A percentile compares a stretch with the other conserved stretches of the same genome.
Evolutionary conservation across 2,888 invertebrate species (phyloP).

Genomic region (Aphrophora alni): DNA sequence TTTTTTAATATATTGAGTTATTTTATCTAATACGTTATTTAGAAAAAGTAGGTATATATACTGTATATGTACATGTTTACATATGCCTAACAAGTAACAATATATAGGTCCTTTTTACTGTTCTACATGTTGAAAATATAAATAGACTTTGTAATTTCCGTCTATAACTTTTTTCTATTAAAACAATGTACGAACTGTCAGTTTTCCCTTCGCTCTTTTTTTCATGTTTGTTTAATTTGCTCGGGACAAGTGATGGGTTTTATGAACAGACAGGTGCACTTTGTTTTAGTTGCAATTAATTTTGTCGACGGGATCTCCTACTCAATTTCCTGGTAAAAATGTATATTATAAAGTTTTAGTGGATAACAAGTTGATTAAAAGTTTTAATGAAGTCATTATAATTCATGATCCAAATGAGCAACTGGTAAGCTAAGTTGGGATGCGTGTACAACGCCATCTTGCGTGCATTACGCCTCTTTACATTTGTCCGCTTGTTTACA

Average conservation of each 20-base stretch:
- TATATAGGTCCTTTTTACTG: no score
- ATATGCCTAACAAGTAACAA: no score
- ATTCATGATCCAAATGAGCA: not conserved
- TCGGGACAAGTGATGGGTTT: not conserved
- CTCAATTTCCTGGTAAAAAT: not conserved
- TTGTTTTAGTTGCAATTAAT: not conserved
- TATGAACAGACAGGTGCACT: not conserved
- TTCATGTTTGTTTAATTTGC: not conserved
- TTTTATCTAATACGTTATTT: no score
- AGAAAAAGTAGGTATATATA: no score
- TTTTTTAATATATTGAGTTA: no score
- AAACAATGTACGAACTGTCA: no score
- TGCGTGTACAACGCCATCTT: not conserved
- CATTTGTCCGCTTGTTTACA: not conserved
- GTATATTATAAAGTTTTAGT: not conserved
- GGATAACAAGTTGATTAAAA: not conserved
- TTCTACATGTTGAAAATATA: no score
- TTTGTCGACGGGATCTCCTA: not conserved
- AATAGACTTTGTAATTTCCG: no score
- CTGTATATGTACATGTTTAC: no score
- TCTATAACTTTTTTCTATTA: no score
- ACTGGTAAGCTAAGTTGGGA: not conserved
- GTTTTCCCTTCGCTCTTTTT: no score
- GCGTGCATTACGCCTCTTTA: not conserved
- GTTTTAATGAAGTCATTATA: not conserved